Evolutionary conservation across 1,140 invertebrate species (phyloP), one percentile per base, ranked within the genome.

Genomic region (Pogonognathellus flavescens): DNA sequence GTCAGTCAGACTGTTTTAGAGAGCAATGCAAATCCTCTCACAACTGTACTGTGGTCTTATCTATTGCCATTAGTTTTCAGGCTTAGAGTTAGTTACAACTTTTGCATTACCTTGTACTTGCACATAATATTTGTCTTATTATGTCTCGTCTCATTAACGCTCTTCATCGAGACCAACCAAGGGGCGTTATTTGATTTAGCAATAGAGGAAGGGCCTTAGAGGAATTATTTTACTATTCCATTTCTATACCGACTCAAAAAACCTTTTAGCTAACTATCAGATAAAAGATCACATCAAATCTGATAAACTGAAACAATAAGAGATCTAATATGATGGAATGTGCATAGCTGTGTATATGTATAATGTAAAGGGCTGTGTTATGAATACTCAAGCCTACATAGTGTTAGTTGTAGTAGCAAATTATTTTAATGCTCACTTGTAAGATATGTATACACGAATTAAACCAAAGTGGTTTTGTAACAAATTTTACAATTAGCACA

Each of bases 71-170:
- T 41, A 41, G 1, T 41, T 41, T 41, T 55, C 53, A 14, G 9
- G 22, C 62, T 66, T 66, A 66, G 31, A 66, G 62, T 22, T 60
- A 8, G n/a, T n/a, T 20, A 60, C 18, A 22, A 8, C 5, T 25
- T 14, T 41, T 70, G 62, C 62, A 14, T 70, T 31, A 49, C 66
- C 66, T 72, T 72, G 70, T 76, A 66, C 25, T 25, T 66, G 20
- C 20, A 31, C 62, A 16, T 59, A 55, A 49, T 76, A 76, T 76
- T 76, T 76, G 70, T 76, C 70, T 76, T 76, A 76, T 76, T 76
- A 76, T 76, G 70, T 76, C 70, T 76, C 70, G 70, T 76, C 70
- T 76, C 70, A 76, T 76, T 76, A 76, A 76, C 70, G 41, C 13
- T 76, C 70, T 76, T 76, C 70, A 50, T 76, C 25, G 31, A 76